phyloP scores from a whole-genome alignment of 2,797 vertebrate species.

The Periophthalmus magnuspinnatus region DNA sequence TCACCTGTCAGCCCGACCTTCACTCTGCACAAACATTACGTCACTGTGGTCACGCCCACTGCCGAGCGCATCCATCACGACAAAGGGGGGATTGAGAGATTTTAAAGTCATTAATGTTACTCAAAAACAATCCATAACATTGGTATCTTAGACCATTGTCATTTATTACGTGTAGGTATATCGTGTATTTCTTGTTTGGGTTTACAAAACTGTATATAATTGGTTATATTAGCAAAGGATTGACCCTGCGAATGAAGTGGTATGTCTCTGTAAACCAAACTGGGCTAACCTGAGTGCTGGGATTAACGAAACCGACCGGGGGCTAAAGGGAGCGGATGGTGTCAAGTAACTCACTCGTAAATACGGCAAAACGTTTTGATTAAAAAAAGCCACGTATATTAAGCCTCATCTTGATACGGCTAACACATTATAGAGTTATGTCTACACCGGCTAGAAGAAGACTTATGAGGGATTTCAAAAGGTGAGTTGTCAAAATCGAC shows the following conservation, averaged over 20 bases:
- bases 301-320: conserved; percentile 32
- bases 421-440: conserved; percentile 71
- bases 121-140: neutral
- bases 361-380: conserved; percentile 11
- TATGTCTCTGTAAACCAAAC: conserved; percentile 55
- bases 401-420: neutral
- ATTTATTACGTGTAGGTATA: neutral
- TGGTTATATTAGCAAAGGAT: accelerated
- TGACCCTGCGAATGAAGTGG: conserved; percentile 31
- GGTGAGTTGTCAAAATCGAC: conserved; percentile 76
- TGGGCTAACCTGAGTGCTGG: conserved; percentile 27
- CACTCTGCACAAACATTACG: conserved; percentile 58
- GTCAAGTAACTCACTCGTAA: conserved; percentile 27
- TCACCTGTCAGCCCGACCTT: conserved; percentile 59
- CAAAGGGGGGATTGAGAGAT: neutral
- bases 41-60: conserved; percentile 51
- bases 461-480: conserved; percentile 97
- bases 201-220: neutral
- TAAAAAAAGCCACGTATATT: neutral
- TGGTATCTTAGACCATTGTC: too few relatives aligned
- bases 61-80: neutral
- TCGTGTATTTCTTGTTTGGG: neutral
- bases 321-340: neutral
- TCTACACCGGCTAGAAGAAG: conserved; percentile 95
- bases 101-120: neutral